Evolutionary conservation across 1,140 invertebrate genomes (phyloP).

Genomic region (Asobara japonica): DNA sequence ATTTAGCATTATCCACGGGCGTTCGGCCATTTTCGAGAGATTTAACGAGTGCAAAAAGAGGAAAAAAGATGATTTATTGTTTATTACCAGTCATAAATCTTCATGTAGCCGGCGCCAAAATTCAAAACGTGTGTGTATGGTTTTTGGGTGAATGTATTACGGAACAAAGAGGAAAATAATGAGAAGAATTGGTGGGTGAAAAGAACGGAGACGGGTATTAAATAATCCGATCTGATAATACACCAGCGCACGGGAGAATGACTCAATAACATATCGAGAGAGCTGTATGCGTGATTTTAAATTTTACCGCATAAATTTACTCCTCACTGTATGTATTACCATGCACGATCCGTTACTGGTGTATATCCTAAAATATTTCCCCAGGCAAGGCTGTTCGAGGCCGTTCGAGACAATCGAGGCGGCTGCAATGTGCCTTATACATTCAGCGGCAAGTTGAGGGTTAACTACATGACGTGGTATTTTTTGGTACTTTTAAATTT

Average conservation of each 20-base stretch:
- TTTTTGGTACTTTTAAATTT: no score
- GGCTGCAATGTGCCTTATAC: not conserved
- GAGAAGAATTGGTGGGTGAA: constrained; percentile 1
- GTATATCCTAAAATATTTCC: constrained; percentile 3
- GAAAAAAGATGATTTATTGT: not conserved
- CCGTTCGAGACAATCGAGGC: not conserved
- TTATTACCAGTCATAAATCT: not conserved
- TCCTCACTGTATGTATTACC: constrained; percentile 3
- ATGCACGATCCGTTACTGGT: not conserved
- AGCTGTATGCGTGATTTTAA: constrained; percentile 7
- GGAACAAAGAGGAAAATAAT: not conserved
- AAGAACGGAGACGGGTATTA: not conserved
- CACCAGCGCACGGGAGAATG: not conserved
- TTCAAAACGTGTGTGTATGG: not conserved
- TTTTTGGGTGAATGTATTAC: not conserved
- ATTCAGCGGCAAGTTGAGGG: not conserved
- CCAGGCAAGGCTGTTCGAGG: constrained; percentile 35
- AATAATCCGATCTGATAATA: constrained; percentile 25
- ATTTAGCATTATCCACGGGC: not conserved
- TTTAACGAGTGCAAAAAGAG: not conserved
- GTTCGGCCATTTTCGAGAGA: not conserved
- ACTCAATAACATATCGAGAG: constrained; percentile 29
- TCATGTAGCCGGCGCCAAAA: not conserved
- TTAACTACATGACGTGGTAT: no score
- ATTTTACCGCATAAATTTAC: constrained; percentile 26